Base-by-base conservation (phyloP, 2,888 invertebrate species). In the Griposia aprilina region DNA sequence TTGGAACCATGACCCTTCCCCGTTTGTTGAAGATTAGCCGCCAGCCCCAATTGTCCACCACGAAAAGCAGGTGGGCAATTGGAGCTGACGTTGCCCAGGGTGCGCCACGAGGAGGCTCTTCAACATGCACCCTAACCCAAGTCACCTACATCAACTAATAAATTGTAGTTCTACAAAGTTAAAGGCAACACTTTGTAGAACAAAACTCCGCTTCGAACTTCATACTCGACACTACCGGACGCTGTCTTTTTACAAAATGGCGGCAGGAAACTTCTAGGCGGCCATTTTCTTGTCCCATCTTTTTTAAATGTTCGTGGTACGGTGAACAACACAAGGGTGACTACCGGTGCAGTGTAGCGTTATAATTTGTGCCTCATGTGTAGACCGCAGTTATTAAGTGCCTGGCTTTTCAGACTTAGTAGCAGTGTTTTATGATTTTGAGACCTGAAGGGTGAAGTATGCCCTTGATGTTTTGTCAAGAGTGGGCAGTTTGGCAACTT, bases 231-330 rank as follows among this genome's bases (percentile, higher is more conserved):
- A 41, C 17, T 52, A 60, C 68, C 76, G 68, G 80, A 82, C 45
- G 69, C 23, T 59, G 52, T 65, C 82, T 69, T 69, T 82, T 74
- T 62, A 50, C 76, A 80, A 80, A 8, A 84, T 81, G 76, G 76
- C 63, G 50, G 6, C 70, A 59, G 82, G 82, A 84, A 82, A 69
- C 20, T 17, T 13, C n/a, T 2, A 0, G 57, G 30, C 85, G 36
- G 81, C 77, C 78, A 77, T 77, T 70, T 73, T 73, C 63, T 72
- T 62, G 68, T 60, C 8, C 45, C 67, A 75, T 85, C 75, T 82
- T 78, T 85, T 74, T 85, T 8, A 66, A 70, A 67, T 57, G 59
- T 85, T 82, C 73, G 15, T 72, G 78, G 41, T 52, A 75, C 59
- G 15, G 2, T 84, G 75, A 73, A 78, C 82, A 76, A 36, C 72